Evolutionary conservation across 2,888 invertebrate species (phyloP).

Genomic region (Nomada ferruginata): DNA sequence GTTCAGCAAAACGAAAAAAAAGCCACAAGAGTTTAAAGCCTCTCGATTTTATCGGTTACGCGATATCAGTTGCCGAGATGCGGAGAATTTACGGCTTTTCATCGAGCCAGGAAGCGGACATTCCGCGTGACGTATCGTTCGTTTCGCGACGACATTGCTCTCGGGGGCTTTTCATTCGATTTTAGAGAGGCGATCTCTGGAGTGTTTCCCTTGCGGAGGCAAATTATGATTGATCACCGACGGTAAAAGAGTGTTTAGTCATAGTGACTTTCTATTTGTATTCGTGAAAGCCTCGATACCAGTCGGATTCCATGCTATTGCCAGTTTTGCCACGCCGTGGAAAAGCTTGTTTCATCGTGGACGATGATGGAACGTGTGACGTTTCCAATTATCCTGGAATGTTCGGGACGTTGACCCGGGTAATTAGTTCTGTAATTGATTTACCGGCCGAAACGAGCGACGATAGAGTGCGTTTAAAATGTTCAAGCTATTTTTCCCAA

Average conservation of each 20-base stretch:
- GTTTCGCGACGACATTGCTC: not conserved
- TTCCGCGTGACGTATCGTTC: not conserved
- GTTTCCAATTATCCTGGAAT: not conserved
- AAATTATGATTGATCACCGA: conserved; percentile 48
- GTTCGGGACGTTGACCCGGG: not conserved
- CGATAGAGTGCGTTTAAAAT: not conserved
- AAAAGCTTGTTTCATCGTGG: not conserved
- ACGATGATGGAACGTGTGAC: not conserved
- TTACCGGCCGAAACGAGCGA: no score
- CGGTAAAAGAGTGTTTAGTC: conserved; percentile 29
- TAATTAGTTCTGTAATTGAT: not conserved
- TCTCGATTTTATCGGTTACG: no score
- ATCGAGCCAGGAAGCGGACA: not conserved
- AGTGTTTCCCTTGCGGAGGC: conserved; percentile 1
- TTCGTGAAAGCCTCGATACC: not conserved
- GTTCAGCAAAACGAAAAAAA: not conserved
- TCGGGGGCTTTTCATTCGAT: not conserved
- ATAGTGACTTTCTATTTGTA: conserved; percentile 51
- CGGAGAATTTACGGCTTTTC: not conserved
- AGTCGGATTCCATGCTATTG: not conserved
- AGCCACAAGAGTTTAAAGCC: no score
- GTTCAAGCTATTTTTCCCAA: not conserved
- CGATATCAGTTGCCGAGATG: not conserved
- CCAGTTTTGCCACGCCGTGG: not conserved
- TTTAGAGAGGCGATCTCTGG: not conserved